Percentiles rank a stretch among this genome's conserved stretches.
These are phyloP conservation scores for Falco punctatus DNA, from an alignment of 2,113 vertebrate species.

Conservation along the genomic window DNA sequence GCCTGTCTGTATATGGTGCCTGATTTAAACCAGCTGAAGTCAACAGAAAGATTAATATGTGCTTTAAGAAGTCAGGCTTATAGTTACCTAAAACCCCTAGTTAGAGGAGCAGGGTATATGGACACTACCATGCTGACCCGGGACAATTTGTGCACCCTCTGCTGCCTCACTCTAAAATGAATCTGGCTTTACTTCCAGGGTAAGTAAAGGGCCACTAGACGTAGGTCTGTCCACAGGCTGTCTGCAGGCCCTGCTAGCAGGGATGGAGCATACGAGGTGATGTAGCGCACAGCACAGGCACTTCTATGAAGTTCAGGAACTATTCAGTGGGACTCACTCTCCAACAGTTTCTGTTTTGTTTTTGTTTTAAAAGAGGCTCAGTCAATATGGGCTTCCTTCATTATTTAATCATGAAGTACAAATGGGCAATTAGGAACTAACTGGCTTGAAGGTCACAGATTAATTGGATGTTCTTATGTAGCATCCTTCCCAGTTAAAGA, in stretches of 20 bases:
- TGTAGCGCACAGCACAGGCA: background rate
- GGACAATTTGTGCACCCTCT: background rate
- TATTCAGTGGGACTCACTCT: background rate
- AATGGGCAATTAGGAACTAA: background rate
- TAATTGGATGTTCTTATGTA: background rate
- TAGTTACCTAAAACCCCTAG: background rate
- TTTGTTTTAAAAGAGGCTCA: background rate
- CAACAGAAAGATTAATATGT: background rate
- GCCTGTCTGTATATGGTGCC: rapidly evolving
- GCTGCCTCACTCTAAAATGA: background rate
- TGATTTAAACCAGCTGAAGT: background rate
- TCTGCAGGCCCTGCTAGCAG: background rate
- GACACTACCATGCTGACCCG: background rate
- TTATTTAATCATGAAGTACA: background rate
- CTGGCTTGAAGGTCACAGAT: background rate
- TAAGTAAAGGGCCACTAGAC: background rate
- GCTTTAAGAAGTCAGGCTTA: background rate
- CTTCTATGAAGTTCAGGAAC: background rate
- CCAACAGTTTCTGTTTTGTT: background rate
- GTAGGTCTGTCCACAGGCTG: background rate
- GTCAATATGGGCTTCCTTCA: background rate
- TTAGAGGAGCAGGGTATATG: background rate
- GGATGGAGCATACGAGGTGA: background rate
- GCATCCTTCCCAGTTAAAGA: background rate
- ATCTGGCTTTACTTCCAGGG: background rate